Conservation (phyloP, 30 jellyfish, hydroid and myxozoan species). For the Turritopsis dohrnii region DNA sequence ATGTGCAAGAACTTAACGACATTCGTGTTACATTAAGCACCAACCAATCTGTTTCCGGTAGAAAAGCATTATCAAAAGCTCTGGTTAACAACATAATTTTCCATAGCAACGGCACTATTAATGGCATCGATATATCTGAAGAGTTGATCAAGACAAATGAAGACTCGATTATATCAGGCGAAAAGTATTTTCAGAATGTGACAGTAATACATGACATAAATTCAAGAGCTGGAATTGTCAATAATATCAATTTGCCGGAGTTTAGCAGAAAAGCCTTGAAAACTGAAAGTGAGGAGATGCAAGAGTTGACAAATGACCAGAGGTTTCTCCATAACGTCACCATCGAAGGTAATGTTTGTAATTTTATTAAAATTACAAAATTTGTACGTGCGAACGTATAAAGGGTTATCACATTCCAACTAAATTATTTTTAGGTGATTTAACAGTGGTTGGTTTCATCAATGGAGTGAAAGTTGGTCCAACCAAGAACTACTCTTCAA, state of each 20-base stretch:
- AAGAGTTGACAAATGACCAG: constrained; percentile 32
- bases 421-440: constrained; percentile 13
- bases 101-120: constrained; percentile 49
- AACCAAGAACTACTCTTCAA: background rate
- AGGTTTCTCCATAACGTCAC: constrained; percentile 31
- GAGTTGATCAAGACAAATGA: constrained; percentile 38
- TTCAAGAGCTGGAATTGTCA: constrained; percentile 47
- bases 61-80: constrained; percentile 35
- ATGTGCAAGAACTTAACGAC: constrained; percentile 52
- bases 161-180: constrained; percentile 42
- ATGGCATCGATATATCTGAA: constrained; percentile 55
- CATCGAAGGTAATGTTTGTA: constrained; percentile 29
- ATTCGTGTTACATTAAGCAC: constrained; percentile 55
- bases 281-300: constrained; percentile 9
- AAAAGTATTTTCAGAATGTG: constrained; percentile 46
- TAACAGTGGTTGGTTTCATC: constrained; percentile 1
- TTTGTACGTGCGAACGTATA: background rate
- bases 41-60: constrained; percentile 52
- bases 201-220: constrained; percentile 37
- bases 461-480: constrained; percentile 4
- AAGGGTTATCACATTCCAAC: background rate
- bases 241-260: constrained; percentile 39
- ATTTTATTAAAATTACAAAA: background rate
- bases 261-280: constrained; percentile 27
- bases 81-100: constrained; percentile 23